These are phyloP conservation scores for Rousettus leschenaultii DNA, from an alignment of 2,113 vertebrate genomes.

Conservation along the genomic window DNA sequence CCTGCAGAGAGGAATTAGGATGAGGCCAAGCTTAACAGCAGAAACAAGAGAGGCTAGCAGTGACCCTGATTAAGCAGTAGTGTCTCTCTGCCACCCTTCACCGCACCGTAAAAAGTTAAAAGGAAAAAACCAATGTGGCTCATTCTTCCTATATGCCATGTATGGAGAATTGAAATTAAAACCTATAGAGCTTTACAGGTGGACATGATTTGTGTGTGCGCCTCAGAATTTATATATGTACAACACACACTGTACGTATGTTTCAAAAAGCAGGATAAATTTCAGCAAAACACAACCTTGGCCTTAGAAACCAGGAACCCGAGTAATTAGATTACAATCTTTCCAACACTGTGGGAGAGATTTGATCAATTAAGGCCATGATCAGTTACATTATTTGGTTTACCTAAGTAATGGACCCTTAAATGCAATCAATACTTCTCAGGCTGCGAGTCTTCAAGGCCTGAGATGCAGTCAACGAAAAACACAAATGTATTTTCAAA, in stretches of 20 bases:
- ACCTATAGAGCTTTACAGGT: neutral
- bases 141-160: neutral
- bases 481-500: conserved; percentile 49
- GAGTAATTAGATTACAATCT: conserved; percentile 66
- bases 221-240: neutral
- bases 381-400: conserved; percentile 63
- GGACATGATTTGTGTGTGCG: too few species aligned
- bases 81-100: conserved; percentile 1
- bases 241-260: neutral
- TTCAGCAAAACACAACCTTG: conserved; percentile 56
- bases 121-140: conserved; percentile 44
- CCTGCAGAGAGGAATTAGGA: conserved; percentile 69
- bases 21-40: conserved; percentile 64
- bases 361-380: conserved; percentile 69
- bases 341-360: conserved; percentile 65
- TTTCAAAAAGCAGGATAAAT: conserved; percentile 22
- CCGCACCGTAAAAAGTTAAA: conserved; percentile 54
- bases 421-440: conserved; percentile 66
- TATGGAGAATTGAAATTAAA: neutral
- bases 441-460: conserved; percentile 34
- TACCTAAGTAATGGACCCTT: conserved; percentile 71
- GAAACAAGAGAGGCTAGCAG: conserved; percentile 60
- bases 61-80: conserved; percentile 51
- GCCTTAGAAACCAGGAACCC: conserved; percentile 55
- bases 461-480: conserved; percentile 32